Conservation (phyloP, 2,113 vertebrate genomes). For the Festucalex cinctus region DNA sequence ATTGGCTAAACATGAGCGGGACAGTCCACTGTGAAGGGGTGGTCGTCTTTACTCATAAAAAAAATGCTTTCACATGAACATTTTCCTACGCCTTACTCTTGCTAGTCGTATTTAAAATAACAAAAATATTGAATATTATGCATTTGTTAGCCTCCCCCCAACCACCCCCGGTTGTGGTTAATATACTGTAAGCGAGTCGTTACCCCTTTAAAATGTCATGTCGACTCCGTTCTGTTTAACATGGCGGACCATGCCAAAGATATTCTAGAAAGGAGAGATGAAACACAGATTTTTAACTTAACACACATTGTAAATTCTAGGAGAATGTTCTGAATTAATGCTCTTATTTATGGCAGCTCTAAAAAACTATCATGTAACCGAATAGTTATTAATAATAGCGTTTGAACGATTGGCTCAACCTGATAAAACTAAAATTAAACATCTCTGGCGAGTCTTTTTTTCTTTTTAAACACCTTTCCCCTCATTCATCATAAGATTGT, state of each 20-base stretch:
- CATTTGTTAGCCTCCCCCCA: too few species aligned
- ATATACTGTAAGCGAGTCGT: not conserved
- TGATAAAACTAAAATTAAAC: not conserved
- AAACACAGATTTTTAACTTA: too few species aligned
- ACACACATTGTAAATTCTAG: not conserved
- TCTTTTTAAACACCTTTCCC: too few species aligned
- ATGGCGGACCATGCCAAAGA: not conserved
- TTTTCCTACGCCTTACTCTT: too few species aligned
- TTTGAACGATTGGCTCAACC: not conserved
- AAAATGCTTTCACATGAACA: not conserved
- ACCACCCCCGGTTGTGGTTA: not conserved
- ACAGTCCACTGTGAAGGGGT: conserved; percentile 28
- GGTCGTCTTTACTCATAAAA: fast-evolving
- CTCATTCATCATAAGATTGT: too few species aligned
- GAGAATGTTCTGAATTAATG: not conserved
- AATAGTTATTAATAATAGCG: not conserved
- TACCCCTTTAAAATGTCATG: not conserved
- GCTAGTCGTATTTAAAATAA: fast-evolving
- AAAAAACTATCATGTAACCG: not conserved
- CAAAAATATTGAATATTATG: not conserved
- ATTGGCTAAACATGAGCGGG: conserved; percentile 34
- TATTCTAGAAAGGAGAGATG: not conserved
- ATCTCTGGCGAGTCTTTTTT: not conserved
- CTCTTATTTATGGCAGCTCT: not conserved
- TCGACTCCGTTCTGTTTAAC: not conserved